Evolutionary conservation across 2,113 vertebrate species (phyloP).

Genomic region (Leptocoma aspasia): DNA sequence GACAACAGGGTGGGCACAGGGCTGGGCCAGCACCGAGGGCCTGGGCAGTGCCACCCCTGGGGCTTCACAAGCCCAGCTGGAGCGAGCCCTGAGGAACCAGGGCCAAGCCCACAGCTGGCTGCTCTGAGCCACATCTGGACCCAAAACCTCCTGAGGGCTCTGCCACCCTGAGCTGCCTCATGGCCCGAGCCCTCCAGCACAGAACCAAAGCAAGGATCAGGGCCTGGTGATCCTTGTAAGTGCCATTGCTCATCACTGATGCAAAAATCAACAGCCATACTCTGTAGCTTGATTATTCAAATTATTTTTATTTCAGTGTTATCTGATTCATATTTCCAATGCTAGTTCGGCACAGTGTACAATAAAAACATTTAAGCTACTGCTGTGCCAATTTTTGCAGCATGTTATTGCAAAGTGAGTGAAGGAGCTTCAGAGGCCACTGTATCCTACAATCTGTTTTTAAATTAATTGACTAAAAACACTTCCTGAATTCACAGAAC

Average conservation of each 20-base stretch:
- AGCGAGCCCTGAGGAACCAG: not conserved
- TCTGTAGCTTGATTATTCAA: not conserved
- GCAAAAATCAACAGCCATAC: fast-evolving
- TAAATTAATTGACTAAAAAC: not conserved
- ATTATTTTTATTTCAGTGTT: not conserved
- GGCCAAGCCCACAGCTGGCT: not conserved
- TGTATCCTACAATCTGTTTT: not conserved
- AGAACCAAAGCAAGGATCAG: not conserved
- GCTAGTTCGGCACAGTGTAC: fast-evolving
- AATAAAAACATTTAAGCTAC: not conserved
- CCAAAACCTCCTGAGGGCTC: too few relatives aligned
- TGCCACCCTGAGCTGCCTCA: not conserved
- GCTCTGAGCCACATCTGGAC: not conserved
- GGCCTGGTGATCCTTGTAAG: fast-evolving
- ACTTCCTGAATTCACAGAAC: not conserved
- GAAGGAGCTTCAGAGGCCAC: not conserved
- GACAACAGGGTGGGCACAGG: not conserved
- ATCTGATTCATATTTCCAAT: not conserved
- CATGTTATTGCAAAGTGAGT: not conserved
- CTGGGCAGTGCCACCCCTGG: too few relatives aligned
- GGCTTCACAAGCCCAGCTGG: not conserved
- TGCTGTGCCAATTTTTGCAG: not conserved
- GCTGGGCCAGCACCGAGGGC: not conserved
- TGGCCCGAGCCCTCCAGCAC: not conserved
- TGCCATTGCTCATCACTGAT: fast-evolving